Evolutionary conservation across 2,888 invertebrate species (phyloP).

Genomic region (Caenorhabditis becei): DNA sequence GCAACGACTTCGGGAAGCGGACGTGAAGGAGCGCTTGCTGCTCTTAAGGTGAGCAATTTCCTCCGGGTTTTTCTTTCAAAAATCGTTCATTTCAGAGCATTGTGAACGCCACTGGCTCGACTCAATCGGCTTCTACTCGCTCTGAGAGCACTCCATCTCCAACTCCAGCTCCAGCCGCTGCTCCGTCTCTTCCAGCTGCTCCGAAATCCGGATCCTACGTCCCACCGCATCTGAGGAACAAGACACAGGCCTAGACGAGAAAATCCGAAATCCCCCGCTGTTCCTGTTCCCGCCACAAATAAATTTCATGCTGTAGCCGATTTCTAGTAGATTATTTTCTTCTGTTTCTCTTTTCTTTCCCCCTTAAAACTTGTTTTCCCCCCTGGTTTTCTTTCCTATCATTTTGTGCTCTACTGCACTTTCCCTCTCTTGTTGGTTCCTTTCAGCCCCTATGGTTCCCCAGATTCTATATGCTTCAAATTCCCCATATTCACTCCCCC

Average conservation of each 20-base stretch:
- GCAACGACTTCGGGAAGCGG: constrained; percentile 48
- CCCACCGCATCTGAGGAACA: constrained; percentile 72
- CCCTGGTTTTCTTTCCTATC: constrained; percentile 13
- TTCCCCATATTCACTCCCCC: neutral
- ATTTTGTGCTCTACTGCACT: constrained; percentile 22
- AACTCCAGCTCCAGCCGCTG: constrained; percentile 34
- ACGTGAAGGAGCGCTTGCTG: constrained; percentile 63
- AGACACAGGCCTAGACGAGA: constrained; percentile 1
- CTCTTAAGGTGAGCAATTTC: constrained; percentile 61
- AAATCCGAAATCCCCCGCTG: neutral
- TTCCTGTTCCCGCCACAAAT: too few relatives aligned
- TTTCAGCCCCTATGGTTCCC: neutral
- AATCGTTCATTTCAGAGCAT: constrained; percentile 32
- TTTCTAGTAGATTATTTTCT: neutral
- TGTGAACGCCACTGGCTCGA: constrained; percentile 12
- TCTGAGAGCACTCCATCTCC: constrained; percentile 16
- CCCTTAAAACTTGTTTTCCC: constrained; percentile 10
- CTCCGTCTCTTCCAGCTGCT: constrained; percentile 32
- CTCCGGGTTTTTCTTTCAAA: neutral
- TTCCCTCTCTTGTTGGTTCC: neutral
- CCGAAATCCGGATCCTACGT: constrained; percentile 65
- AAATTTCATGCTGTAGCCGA: neutral
- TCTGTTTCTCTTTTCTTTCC: neutral
- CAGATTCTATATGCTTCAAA: too few relatives aligned
- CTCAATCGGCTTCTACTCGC: constrained; percentile 5